These are phyloP conservation scores for Microhierax caerulescens DNA, from an alignment of 2,797 vertebrate genomes.

Conservation along the genomic window DNA sequence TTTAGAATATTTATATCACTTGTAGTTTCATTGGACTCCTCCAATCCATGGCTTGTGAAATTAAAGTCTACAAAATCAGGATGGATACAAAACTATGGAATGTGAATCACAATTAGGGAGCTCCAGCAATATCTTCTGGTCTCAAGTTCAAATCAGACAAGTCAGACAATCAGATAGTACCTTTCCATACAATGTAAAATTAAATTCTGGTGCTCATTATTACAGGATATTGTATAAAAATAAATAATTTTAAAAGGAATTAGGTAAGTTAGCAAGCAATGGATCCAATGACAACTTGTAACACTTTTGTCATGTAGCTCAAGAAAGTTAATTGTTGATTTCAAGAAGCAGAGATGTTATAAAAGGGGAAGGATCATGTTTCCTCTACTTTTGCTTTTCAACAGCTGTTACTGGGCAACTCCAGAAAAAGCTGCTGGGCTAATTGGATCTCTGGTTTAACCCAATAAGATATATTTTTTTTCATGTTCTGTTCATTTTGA, in stretches of 20 bases:
- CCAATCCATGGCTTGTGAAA: not conserved
- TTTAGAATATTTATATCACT: not conserved
- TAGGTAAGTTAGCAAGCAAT: not conserved
- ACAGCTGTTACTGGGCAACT: not conserved
- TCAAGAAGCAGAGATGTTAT: not conserved
- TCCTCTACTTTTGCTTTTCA: not conserved
- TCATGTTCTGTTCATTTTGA: not conserved
- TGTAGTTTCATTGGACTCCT: not conserved
- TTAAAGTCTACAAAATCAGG: not conserved
- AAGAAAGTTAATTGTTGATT: not conserved
- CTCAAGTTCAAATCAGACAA: not conserved
- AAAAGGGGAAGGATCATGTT: not conserved
- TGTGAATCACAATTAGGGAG: not conserved
- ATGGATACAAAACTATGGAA: not conserved
- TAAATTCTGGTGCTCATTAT: not conserved
- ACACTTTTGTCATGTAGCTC: not conserved
- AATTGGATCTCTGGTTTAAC: not conserved
- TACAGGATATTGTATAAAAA: not conserved
- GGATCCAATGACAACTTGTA: not conserved
- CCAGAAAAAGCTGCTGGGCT: not conserved
- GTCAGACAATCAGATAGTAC: rapidly evolving
- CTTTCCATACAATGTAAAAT: not conserved
- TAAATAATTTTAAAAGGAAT: not conserved
- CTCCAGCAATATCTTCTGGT: not conserved
- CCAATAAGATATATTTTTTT: not conserved